Evolutionary conservation across 2,888 invertebrate genomes (phyloP), one percentile per base, ranked within the genome.

Genomic region (Lottia gigantea): DNA sequence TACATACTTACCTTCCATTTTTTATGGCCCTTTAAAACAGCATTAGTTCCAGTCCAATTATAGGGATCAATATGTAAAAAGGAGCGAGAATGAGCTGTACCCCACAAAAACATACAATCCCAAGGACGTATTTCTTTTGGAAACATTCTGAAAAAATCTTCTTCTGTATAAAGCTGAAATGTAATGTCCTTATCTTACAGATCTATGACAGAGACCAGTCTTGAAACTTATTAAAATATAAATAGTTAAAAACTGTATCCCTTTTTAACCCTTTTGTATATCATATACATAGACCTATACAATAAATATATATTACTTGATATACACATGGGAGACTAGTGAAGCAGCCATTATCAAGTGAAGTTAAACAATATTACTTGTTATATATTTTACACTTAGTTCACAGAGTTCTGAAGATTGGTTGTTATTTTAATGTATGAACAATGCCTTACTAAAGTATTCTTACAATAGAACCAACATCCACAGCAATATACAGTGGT

Each of bases 11-110:
- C 88, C 85, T 87, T 87, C 88, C 88, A 88, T 14, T 76, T 71
- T 76, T 88, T 88, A 7, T 74, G 75, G 2, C 88, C 88, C 72
- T 76, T 80, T 40, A 88, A 73, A 12, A 88, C 87, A 61, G 87
- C 86, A 76, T 86, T 87, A 15, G 87, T 85, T 3, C 87, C 88
- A 11, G 88, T 88, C 88, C 88, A 88, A 82, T 88, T 88, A 77
- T 88, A 88, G 1, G 88, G 88, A 73, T 88, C 88, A 70, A 88
- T 86, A 72, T 88, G 88, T 0, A 88, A 80, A 0, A 80, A 71
- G 15, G 88, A 88, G 25, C 87, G 76, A 3, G 88, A 88, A 76
- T 80, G 76, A 12, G 80, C 77, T 0, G 86, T 84, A n/a, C 88
- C 88, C 88, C 88, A 88, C 64, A 88, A 75, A 68, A 88, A 72